Conservation (phyloP, 1,140 invertebrate genomes). For the Manduca sexta region DNA sequence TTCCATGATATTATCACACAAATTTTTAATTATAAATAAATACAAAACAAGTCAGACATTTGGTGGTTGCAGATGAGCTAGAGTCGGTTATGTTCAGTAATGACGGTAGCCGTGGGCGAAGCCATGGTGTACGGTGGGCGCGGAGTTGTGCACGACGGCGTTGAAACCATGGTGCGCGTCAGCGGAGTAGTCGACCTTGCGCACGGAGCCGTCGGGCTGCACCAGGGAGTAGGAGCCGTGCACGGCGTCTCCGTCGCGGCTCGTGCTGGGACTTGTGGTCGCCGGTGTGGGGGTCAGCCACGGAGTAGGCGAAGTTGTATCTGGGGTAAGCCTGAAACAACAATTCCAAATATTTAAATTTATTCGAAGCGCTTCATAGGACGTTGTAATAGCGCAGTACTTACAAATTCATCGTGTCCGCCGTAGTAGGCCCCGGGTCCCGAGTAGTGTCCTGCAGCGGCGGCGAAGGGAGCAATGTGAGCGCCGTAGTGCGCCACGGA, state of each 20-base stretch:
- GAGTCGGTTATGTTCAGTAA: conserved; percentile 16
- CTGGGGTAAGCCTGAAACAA: conserved; percentile 34
- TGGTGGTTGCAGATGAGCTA: background rate
- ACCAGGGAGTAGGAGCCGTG: conserved; percentile 51
- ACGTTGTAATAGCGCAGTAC: no score
- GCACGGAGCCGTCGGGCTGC: conserved; percentile 54
- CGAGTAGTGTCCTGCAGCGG: conserved; percentile 20
- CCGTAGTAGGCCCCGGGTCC: conserved; percentile 21
- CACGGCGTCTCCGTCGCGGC: conserved; percentile 45
- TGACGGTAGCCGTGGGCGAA: conserved; percentile 30
- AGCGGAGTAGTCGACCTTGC: conserved; percentile 56
- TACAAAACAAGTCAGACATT: background rate
- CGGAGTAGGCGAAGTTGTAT: conserved; percentile 71
- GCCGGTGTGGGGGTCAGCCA: conserved; percentile 57
- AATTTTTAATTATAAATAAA: background rate
- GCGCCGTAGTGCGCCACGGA: conserved; percentile 31
- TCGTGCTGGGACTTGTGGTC: conserved; percentile 46
- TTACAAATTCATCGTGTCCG: conserved; percentile 40
- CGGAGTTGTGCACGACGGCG: conserved; percentile 20
- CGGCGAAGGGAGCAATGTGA: conserved; percentile 23
- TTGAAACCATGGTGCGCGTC: conserved; percentile 40
- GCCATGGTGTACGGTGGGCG: conserved; percentile 9
- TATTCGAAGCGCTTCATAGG: no score
- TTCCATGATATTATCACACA: background rate
- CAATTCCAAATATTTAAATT: no score